Percentiles rank a stretch among this genome's conserved stretches.
Evolutionary conservation across 2,113 vertebrate species (phyloP).

Genomic region (Bos taurus): DNA sequence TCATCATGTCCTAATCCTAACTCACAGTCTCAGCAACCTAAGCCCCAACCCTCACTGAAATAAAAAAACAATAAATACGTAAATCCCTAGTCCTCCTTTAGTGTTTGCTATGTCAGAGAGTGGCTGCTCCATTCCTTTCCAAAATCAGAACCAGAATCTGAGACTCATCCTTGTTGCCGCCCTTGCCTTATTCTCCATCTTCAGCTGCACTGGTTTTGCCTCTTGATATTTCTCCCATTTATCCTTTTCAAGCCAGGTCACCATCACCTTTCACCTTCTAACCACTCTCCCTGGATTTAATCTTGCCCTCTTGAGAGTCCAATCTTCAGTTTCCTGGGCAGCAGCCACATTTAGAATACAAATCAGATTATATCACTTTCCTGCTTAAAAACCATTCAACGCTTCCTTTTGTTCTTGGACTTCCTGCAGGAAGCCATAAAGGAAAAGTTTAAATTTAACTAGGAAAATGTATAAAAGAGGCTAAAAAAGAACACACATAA

Average conservation of each 20-base stretch:
- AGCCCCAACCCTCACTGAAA: neutral
- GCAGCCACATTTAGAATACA: neutral
- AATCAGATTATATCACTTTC: neutral
- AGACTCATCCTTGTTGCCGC: neutral
- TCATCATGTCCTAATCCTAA: neutral
- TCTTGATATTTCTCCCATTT: neutral
- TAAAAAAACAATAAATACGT: neutral
- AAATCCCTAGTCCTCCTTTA: neutral
- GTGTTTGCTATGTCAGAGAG: neutral
- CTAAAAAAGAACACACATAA: neutral
- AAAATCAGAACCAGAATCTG: neutral
- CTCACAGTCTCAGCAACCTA: neutral
- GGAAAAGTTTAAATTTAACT: neutral
- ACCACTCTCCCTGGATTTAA: neutral
- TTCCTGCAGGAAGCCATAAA: conserved; percentile 19
- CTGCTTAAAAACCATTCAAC: neutral
- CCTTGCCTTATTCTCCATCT: neutral
- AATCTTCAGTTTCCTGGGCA: neutral
- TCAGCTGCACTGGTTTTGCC: neutral
- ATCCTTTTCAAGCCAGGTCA: neutral
- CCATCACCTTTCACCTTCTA: neutral
- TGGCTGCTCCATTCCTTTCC: neutral
- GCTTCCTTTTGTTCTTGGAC: neutral
- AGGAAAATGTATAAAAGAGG: neutral
- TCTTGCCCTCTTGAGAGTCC: neutral